Base-by-base conservation (phyloP, 1,140 invertebrate genomes). In the Psilanteris sp. region DNA sequence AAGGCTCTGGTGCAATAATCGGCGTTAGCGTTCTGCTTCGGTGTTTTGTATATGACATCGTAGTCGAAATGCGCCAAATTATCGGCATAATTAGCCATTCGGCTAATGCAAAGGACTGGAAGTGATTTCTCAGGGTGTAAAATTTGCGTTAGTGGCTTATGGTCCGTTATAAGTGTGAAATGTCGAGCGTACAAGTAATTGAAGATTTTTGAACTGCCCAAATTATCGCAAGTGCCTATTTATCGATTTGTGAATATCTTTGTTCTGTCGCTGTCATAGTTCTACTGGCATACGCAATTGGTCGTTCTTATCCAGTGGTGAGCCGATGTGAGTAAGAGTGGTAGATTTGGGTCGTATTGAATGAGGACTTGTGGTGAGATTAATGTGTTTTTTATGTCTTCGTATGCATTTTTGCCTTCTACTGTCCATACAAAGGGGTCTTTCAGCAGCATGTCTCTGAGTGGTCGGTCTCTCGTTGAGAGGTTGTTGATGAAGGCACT, bases 381-480 rank as follows among this genome's bases (percentile, higher is more conserved):
- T 14, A 61, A n/a, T 32, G 78, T 74, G 1, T 13, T 16, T 9
- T 79, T 52, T 6, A 78, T 73, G 44, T 78, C 68, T 3, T 32
- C 2, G 7, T 32, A 32, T 3, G 31, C 11, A 1, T 10, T 11
- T 2, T 32, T 7, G 6, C 3, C 13, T 15, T 71, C 50, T 0
- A 55, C 36, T 13, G 57, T 50, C 62, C 66, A 64, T 16, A n/a
- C 24, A 36, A 46, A 46, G 9, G 46, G 15, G 2, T 50, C 29
- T 7, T 5, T 32, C 9, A 14, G 31, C 11, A 50, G 31, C 46
- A 64, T 48, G 8, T 64, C 34, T 9, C 43, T 10, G 4, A 62
- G 10, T 3, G 43, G 41, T 20, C 43, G 43, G 37, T 29, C 26
- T 48, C 10, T 43, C 15, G 27, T 67, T 24, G 27, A 22, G 1